Evolutionary conservation across 2,888 invertebrate species (phyloP), one percentile per base, ranked within the genome.

Genomic region (Drosophila conformis): DNA sequence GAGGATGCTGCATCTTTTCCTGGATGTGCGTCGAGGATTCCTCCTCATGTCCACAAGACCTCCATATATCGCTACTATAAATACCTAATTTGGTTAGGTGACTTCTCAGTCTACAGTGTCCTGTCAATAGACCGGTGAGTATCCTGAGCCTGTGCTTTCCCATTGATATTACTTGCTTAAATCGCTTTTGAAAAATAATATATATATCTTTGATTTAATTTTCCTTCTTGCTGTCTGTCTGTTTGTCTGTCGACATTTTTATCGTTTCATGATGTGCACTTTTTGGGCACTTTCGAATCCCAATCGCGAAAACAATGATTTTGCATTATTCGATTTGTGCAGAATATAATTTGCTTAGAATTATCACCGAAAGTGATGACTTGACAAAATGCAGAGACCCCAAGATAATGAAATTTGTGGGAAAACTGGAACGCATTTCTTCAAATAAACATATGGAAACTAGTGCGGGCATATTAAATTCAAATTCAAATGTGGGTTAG

Each of bases 261-360:
- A 70, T 61, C 31, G 56, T 29, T 67, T 36, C 51, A 46, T 76
- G 78, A 78, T 69, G 29, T 56, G 69, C 78, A 69, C 36, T 49
- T 76, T 61, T 51, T 6, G 21, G 21, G 33, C 49, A 56, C 35
- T 60, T 69, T 36, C 21, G 7, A 25, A 29, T 57, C 72, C 60
- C 63, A 57, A 61, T 63, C 53, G 27, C 8, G 15, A 65, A 60
- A 57, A 59, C 56, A 76, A 73, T 76, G 76, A 76, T 62, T 29
- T 35, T 31, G 69, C 76, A 76, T 59, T 59, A 62, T 76, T 59
- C 11, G 18, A 33, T 31, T 46, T 42, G 27, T 11, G 57, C 31
- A 51, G 18, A 57, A 21, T 21, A 49, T 48, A 42, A 53, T 70
- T 63, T 15, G 63, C 25, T 8, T 8, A 10, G 53, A 15, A 25